Evolutionary conservation across 2,113 vertebrate species (phyloP).

Genomic region (Anguilla rostrata): DNA sequence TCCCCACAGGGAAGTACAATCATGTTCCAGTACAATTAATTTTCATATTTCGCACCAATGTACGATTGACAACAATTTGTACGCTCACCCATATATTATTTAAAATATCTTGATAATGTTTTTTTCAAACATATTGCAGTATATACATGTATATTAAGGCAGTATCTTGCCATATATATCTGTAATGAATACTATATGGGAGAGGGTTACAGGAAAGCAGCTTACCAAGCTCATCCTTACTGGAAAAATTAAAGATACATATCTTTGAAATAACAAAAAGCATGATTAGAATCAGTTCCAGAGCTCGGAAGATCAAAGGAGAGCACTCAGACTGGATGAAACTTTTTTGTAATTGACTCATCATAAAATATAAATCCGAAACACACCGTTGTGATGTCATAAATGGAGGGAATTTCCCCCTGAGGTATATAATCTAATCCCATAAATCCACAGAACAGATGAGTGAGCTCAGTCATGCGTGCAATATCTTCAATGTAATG

Average conservation of each 20-base stretch:
- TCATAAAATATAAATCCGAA: conserved; percentile 6
- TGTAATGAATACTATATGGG: too few relatives aligned
- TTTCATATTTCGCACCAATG: too few relatives aligned
- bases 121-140: too few relatives aligned
- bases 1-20: too few relatives aligned
- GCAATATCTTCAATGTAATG: background rate
- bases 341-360: conserved; percentile 16
- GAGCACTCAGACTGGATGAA: conserved; percentile 15
- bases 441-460: conserved; percentile 16
- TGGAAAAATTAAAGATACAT: background rate
- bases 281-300: conserved; percentile 19
- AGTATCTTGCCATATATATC: too few relatives aligned
- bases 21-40: too few relatives aligned
- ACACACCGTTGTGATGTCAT: conserved; percentile 15
- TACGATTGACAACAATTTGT: too few relatives aligned
- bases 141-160: too few relatives aligned
- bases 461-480: background rate
- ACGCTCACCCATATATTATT: too few relatives aligned
- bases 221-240: background rate
- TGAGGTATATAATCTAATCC: conserved; percentile 8
- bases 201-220: background rate
- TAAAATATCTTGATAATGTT: too few relatives aligned
- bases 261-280: conserved; percentile 19
- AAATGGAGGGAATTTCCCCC: conserved; percentile 7
- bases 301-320: background rate